Percentiles rank a stretch among this genome's conserved stretches.
These are phyloP conservation scores for Drosophila kanekoi DNA, from an alignment of 2,888 invertebrate species.

Conservation along the genomic window DNA sequence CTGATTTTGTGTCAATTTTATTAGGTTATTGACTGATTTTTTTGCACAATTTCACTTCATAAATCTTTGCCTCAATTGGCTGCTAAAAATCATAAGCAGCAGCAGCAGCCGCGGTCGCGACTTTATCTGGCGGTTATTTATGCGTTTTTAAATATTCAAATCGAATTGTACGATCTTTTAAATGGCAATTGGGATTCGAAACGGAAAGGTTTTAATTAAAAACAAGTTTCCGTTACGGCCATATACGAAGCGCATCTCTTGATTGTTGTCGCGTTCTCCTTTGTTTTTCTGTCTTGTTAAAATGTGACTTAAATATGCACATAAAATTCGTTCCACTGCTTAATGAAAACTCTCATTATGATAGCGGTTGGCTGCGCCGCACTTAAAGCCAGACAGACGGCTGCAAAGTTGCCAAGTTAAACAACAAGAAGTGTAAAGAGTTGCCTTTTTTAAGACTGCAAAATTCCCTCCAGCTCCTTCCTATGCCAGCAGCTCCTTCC, in stretches of 20 bases:
- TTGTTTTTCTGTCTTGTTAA: conserved; percentile 39
- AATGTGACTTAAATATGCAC: conserved; percentile 53
- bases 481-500: conserved; percentile 1
- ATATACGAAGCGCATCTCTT: conserved; percentile 41
- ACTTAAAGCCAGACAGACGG: conserved; percentile 48
- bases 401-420: conserved; percentile 74
- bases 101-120: conserved; percentile 12
- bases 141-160: conserved; percentile 74
- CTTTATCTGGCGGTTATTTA: conserved; percentile 61
- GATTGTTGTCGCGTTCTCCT: conserved; percentile 8
- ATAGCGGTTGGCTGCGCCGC: not conserved
- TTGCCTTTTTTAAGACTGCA: conserved; percentile 42
- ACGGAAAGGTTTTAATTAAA: conserved; percentile 70
- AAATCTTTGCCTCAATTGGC: conserved; percentile 48
- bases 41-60: conserved; percentile 35
- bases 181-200: conserved; percentile 52
- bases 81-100: conserved; percentile 23
- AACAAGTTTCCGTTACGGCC: conserved; percentile 68
- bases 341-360: conserved; percentile 59
- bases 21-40: conserved; percentile 16
- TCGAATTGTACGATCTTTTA: conserved; percentile 61
- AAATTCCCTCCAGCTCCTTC: conserved; percentile 26
- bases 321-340: conserved; percentile 25
- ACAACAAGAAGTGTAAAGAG: conserved; percentile 44
- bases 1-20: conserved; percentile 11